These are phyloP conservation scores for Thera obeliscata DNA, from an alignment of 2,888 invertebrate genomes.

Conservation along the genomic window DNA sequence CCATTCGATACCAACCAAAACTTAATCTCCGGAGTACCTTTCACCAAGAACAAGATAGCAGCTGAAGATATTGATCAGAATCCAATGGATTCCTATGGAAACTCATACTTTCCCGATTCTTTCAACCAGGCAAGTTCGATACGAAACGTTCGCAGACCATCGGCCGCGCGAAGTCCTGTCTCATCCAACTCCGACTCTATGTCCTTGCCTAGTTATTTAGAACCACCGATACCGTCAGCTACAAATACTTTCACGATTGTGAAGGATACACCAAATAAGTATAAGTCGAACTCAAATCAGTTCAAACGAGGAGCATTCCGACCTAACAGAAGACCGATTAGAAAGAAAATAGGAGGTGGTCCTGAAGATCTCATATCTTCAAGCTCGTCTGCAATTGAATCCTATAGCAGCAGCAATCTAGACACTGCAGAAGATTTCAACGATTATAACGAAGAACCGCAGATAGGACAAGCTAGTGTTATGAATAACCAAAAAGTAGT, in stretches of 20 bases:
- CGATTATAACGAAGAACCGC: constrained; percentile 62
- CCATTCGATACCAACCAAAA: constrained; percentile 70
- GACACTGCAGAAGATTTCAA: constrained; percentile 70
- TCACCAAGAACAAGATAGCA: constrained; percentile 58
- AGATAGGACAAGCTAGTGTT: constrained; percentile 56
- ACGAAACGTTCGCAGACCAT: constrained; percentile 70
- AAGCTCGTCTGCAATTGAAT: constrained; percentile 71
- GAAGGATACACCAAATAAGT: constrained; percentile 67
- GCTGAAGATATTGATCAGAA: constrained; percentile 61
- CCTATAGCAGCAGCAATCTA: constrained; percentile 55
- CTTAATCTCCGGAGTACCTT: constrained; percentile 66
- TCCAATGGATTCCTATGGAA: constrained; percentile 75
- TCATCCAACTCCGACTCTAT: constrained; percentile 59
- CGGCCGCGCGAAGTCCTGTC: constrained; percentile 55
- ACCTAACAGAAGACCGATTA: constrained; percentile 72
- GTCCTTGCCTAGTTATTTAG: constrained; percentile 77
- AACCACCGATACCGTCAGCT: constrained; percentile 76
- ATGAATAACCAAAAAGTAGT: constrained; percentile 49
- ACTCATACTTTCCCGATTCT: constrained; percentile 74
- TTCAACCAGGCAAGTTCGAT: constrained; percentile 74
- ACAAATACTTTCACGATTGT: constrained; percentile 65
- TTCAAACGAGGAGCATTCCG: constrained; percentile 72
- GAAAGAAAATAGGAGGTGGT: constrained; percentile 71
- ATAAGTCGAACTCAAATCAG: constrained; percentile 62
- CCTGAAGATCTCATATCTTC: constrained; percentile 74